Evolutionary conservation across 2,888 invertebrate genomes (phyloP), one percentile per base, ranked within the genome.

Genomic region (Hypena proboscidalis): DNA sequence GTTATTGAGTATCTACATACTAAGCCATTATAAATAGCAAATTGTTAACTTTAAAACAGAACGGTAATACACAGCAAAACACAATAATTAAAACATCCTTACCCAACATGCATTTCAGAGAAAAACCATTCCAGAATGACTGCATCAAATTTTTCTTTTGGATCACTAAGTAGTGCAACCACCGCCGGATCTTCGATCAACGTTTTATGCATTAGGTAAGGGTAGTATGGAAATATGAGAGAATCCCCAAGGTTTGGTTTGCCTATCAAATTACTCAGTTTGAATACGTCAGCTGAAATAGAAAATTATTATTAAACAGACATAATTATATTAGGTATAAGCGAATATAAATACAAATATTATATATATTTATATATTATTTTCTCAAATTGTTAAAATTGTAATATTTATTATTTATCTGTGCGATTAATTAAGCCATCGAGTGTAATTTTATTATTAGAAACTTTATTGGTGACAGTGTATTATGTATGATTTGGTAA

Each of bases 101-200:
- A 72, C 74, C 74, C 75, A 44, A 59, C 47, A 40, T 55, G 33
- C 0, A 58, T 11, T 55, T 75, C 77, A 6, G 68, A 68, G 36
- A 80, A 83, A 44, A 85, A 79, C 83, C 83, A 85, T 32, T 84
- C 85, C 2, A 76, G 15, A 2, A 85, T 56, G 1, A 79, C 81
- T 2, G 70, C 71, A 34, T 84, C 83, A 30, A 82, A 83, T 26
- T 70, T 70, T 43, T 83, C 70, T 1, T 65, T 70, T 0, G 77
- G 76, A 34, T 85, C 72, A 30, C 58, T 73, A 0, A 85, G 48
- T 1, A 82, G 57, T 4, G 72, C 43, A 0, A 56, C 25, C 0
- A 84, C 55, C 1, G 27, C 43, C 6, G 73, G 66, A 2, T 75
- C 64, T 4, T 70, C 56, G 1, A 83, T 19, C 0, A 77, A 53